A percentile compares a stretch with the other conserved stretches of the same genome.
Evolutionary conservation across 2,888 invertebrate genomes (phyloP).

Genomic region (Eudasyphora cyanicolor): DNA sequence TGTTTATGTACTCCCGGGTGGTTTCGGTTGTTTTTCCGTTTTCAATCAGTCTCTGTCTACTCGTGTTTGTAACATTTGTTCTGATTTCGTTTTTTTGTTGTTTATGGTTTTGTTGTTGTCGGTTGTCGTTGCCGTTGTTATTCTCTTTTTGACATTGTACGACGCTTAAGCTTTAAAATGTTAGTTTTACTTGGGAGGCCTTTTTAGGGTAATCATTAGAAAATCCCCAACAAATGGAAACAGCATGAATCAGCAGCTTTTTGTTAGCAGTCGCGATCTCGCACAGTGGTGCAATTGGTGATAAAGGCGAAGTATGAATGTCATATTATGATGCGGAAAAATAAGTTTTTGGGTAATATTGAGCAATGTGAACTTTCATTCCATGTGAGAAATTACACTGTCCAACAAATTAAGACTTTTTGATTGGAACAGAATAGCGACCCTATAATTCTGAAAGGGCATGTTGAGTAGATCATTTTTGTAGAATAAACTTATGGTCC

Average conservation of each 20-base stretch:
- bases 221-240: slow-evolving; percentile 4
- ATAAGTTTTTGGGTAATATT: too few species aligned
- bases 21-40: neutral
- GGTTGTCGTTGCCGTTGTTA: slow-evolving; percentile 17
- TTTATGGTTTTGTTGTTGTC: slow-evolving; percentile 10
- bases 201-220: slow-evolving; percentile 25
- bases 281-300: neutral
- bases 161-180: slow-evolving; percentile 29
- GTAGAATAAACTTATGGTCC: too few species aligned
- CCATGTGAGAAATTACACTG: too few species aligned
- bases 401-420: too few species aligned
- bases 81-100: neutral
- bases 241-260: slow-evolving; percentile 34
- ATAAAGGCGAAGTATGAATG: too few species aligned
- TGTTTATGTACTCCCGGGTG: neutral
- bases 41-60: slow-evolving; percentile 3
- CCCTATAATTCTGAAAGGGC: too few species aligned
- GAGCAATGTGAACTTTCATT: too few species aligned
- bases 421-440: too few species aligned
- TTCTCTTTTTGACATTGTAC: slow-evolving; percentile 18
- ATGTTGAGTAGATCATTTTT: too few species aligned
- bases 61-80: slow-evolving; percentile 6
- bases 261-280: neutral
- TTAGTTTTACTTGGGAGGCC: slow-evolving; percentile 12
- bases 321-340: too few species aligned